A percentile compares a stretch with the other conserved stretches of the same genome.
Evolutionary conservation across 2,888 invertebrate genomes (phyloP).

Genomic region (Heliothis peltigera): DNA sequence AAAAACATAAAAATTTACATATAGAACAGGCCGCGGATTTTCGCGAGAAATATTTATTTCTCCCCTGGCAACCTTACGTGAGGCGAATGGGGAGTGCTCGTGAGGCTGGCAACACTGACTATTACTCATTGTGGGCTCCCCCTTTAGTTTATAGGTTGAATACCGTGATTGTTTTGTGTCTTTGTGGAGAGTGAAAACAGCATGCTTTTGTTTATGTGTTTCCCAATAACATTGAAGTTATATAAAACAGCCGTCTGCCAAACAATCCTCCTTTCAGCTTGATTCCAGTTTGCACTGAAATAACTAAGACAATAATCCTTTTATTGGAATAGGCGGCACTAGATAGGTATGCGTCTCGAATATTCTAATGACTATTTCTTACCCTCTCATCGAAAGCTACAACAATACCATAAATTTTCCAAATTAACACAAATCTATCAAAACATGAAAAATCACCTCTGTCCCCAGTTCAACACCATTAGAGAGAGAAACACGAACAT

Average conservation of each 20-base stretch:
- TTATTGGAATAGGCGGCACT: too few relatives aligned
- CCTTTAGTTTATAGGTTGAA: constrained; percentile 64
- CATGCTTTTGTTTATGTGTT: constrained; percentile 7
- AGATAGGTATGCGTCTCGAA: too few relatives aligned
- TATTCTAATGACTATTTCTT: not conserved
- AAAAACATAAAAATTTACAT: constrained; percentile 87
- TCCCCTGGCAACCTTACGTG: constrained; percentile 87
- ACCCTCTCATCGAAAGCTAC: not conserved
- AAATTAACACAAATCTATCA: constrained; percentile 8
- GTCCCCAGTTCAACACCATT: constrained; percentile 5
- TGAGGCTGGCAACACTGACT: constrained; percentile 69
- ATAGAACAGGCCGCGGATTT: constrained; percentile 81
- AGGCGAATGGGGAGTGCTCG: constrained; percentile 71
- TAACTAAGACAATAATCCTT: too few relatives aligned
- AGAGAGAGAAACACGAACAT: constrained; percentile 26
- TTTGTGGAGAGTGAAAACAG: constrained; percentile 39
- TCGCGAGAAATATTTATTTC: constrained; percentile 81
- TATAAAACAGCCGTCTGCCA: too few relatives aligned
- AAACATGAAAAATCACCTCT: constrained; percentile 11
- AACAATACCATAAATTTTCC: not conserved
- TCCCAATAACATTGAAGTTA: not conserved
- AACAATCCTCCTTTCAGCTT: too few relatives aligned
- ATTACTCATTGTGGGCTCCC: constrained; percentile 74
- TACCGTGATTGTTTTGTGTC: constrained; percentile 63
- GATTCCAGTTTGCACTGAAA: too few relatives aligned